Conservation (phyloP, 2,113 vertebrate species). For the Podarcis muralis region DNA sequence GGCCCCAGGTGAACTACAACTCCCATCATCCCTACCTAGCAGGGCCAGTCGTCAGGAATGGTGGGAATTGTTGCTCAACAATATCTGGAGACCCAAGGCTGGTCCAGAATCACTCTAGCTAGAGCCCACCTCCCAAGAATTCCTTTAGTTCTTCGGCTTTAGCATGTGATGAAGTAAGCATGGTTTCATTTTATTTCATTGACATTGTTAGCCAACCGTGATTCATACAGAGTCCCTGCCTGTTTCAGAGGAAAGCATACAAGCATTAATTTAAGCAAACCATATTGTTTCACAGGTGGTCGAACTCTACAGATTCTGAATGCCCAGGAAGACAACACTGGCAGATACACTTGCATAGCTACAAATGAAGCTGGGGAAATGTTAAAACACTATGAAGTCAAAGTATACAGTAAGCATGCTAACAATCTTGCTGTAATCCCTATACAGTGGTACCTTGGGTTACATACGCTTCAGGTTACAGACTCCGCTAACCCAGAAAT, state of each 20-base stretch:
- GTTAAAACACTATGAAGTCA: constrained; percentile 91
- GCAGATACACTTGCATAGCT: constrained; percentile 91
- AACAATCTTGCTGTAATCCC: not conserved
- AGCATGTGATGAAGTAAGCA: not conserved
- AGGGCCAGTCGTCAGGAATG: too few species aligned
- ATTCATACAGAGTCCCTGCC: fast-evolving
- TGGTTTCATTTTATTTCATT: not conserved
- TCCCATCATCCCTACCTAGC: too few species aligned
- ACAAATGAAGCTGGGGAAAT: constrained; percentile 94
- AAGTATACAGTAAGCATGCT: constrained; percentile 88
- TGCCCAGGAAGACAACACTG: constrained; percentile 84
- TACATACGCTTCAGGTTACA: too few species aligned
- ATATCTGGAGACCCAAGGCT: too few species aligned
- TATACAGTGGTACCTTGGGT: too few species aligned
- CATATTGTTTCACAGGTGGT: constrained; percentile 79
- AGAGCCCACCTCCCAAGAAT: not conserved
- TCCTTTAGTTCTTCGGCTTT: not conserved
- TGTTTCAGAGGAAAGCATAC: not conserved
- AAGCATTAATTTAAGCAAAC: not conserved
- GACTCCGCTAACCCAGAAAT: too few species aligned
- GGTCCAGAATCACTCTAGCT: not conserved
- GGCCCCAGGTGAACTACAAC: too few species aligned
- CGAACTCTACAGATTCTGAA: constrained; percentile 92
- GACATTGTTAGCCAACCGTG: fast-evolving
- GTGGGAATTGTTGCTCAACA: too few species aligned